phyloP scores from a whole-genome alignment of 64 coral and sea anemone genomes.

The Pachyseris speciosa region DNA sequence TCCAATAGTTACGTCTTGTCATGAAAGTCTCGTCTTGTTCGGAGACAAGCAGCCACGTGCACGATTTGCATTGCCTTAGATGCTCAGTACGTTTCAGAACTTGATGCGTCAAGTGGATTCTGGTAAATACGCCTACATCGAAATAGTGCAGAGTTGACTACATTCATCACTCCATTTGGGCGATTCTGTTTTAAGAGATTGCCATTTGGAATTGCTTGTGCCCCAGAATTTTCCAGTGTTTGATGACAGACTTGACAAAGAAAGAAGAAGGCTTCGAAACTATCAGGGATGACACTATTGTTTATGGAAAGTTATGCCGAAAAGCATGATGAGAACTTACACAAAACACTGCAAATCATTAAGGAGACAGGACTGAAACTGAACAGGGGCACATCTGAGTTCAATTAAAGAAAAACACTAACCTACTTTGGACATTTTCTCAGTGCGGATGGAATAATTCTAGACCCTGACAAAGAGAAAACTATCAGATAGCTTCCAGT shows the following conservation, averaged over 20 bases:
- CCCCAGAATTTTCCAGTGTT: neutral
- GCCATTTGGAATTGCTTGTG: neutral
- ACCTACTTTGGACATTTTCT: neutral
- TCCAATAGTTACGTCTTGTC: too few relatives aligned
- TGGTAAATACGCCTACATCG: conserved; percentile 59
- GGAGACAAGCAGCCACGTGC: too few relatives aligned
- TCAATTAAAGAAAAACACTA: neutral
- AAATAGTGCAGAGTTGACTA: conserved; percentile 16
- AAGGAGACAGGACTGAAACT: too few relatives aligned
- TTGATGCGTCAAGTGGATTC: conserved; percentile 65
- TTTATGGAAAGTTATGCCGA: neutral
- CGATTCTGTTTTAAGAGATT: too few relatives aligned
- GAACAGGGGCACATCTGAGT: too few relatives aligned
- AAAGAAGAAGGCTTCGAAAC: neutral
- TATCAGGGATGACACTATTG: conserved; percentile 31
- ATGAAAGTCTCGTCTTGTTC: too few relatives aligned
- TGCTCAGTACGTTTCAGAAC: conserved; percentile 64
- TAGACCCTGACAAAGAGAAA: conserved; percentile 6
- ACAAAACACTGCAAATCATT: too few relatives aligned
- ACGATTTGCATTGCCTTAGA: too few relatives aligned
- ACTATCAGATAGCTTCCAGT: neutral
- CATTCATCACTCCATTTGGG: too few relatives aligned
- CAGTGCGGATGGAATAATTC: neutral
- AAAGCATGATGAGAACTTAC: conserved; percentile 8
- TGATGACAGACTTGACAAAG: neutral